Conservation (phyloP, 2,888 invertebrate species). For the Thyatira batis region DNA sequence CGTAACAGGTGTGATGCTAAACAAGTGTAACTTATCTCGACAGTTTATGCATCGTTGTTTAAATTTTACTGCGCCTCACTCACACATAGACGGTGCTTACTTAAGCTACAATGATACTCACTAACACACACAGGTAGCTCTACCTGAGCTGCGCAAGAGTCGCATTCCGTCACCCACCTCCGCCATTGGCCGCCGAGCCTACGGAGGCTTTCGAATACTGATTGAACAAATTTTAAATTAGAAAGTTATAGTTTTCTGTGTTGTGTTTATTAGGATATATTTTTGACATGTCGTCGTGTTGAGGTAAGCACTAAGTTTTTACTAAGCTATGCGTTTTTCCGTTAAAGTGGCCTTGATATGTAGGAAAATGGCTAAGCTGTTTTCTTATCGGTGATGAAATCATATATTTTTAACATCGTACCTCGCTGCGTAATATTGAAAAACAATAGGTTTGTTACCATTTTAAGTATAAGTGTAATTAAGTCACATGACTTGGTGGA, state of each 20-base stretch:
- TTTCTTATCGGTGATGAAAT: not conserved
- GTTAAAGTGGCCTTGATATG: not conserved
- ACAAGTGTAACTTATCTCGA: not conserved
- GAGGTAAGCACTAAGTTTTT: conserved; percentile 28
- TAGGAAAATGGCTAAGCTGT: conserved; percentile 6
- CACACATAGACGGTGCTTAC: conserved; percentile 37
- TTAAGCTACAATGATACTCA: conserved; percentile 57
- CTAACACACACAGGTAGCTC: conserved; percentile 52
- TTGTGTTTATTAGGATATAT: conserved; percentile 32
- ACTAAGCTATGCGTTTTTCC: conserved; percentile 4
- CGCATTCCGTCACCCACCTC: conserved; percentile 75
- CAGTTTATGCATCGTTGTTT: not conserved
- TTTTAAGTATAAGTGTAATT: not conserved
- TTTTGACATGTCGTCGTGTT: conserved; percentile 36
- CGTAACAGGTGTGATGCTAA: not conserved
- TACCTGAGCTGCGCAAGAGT: conserved; percentile 81
- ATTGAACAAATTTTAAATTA: conserved; percentile 46
- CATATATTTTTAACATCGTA: not conserved
- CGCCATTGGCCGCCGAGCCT: conserved; percentile 69
- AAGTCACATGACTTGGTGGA: not conserved
- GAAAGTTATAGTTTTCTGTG: conserved; percentile 56
- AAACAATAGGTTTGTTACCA: not conserved
- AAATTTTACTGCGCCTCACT: conserved; percentile 26
- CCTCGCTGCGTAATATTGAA: not conserved
- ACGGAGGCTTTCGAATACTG: conserved; percentile 59